Evolutionary conservation across 2,888 invertebrate genomes (phyloP).

Genomic region (Drosophila fungiperda): DNA sequence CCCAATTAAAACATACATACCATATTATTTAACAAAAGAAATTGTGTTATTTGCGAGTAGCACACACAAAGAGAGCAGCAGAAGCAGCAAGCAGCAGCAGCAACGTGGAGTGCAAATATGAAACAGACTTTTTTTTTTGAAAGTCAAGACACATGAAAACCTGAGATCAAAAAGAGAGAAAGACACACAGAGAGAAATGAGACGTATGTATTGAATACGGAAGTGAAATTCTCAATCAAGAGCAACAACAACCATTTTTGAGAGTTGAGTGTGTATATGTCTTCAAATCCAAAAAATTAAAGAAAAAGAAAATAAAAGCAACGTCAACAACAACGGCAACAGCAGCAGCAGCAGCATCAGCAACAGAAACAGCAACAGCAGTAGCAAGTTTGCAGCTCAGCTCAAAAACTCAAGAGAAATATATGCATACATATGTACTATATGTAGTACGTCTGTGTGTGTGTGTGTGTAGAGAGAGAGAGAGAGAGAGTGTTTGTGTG

Average conservation of each 20-base stretch:
- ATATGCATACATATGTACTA: conserved; percentile 17
- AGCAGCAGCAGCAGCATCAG: conserved; percentile 7
- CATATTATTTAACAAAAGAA: conserved; percentile 83
- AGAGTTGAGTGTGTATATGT: conserved; percentile 37
- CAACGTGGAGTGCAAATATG: conserved; percentile 62
- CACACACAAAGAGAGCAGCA: conserved; percentile 52
- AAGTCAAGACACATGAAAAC: conserved; percentile 43
- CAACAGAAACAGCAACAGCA: conserved; percentile 15
- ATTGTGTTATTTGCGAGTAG: conserved; percentile 75
- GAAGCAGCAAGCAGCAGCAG: conserved; percentile 10
- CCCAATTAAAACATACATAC: conserved; percentile 78
- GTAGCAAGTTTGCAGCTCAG: conserved; percentile 49
- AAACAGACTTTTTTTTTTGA: conserved; percentile 67
- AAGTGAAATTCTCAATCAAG: conserved; percentile 77
- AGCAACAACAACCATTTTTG: conserved; percentile 27
- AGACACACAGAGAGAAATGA: conserved; percentile 39
- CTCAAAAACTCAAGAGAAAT: conserved; percentile 44
- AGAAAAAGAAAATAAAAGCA: conserved; percentile 37
- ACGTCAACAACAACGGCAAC: conserved; percentile 16
- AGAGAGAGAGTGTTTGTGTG: conserved; percentile 14
- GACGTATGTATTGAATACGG: conserved; percentile 65
- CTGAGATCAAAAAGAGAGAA: conserved; percentile 11
- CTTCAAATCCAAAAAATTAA: conserved; percentile 47
- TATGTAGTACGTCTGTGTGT: conserved; percentile 17
- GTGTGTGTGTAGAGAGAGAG: conserved; percentile 36